These are phyloP conservation scores for Gasterosteus aculeatus DNA, from an alignment of 2,113 vertebrate genomes.

Conservation along the genomic window DNA sequence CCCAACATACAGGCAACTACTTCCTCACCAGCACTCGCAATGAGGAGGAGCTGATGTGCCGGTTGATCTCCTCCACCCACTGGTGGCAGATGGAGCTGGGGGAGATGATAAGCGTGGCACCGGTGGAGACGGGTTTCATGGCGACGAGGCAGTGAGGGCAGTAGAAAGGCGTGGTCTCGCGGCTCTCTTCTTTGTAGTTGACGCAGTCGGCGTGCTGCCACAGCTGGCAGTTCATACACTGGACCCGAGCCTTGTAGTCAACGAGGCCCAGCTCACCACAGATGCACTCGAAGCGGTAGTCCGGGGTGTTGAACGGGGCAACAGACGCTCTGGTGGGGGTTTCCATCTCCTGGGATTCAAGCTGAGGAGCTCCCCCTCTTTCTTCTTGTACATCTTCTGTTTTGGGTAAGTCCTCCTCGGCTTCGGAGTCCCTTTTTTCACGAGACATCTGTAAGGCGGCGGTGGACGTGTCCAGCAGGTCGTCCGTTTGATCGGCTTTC, in stretches of 20 bases:
- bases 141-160: slow-evolving; percentile 98
- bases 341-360: slow-evolving; percentile 26
- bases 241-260: slow-evolving; percentile 94
- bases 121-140: slow-evolving; percentile 93
- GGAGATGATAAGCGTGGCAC: slow-evolving; percentile 97
- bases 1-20: not conserved
- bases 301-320: slow-evolving; percentile 84
- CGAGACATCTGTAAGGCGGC: slow-evolving; percentile 5
- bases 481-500: slow-evolving; percentile 21
- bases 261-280: slow-evolving; percentile 91
- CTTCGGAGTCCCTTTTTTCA: slow-evolving; percentile 35
- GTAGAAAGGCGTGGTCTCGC: slow-evolving; percentile 92
- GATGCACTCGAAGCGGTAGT: slow-evolving; percentile 96
- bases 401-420: not conserved
- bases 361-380: slow-evolving; percentile 5
- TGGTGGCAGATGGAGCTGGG: slow-evolving; percentile 98
- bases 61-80: slow-evolving; percentile 98
- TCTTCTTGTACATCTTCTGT: not conserved
- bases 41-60: slow-evolving; percentile 91
- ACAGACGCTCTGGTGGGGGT: slow-evolving; percentile 65
- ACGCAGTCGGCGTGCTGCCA: slow-evolving; percentile 98
- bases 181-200: slow-evolving; percentile 93
- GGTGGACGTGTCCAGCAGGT: slow-evolving; percentile 7
- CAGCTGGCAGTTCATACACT: slow-evolving; percentile 94
- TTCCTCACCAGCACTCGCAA: slow-evolving; percentile 90